Conservation (phyloP, 2,113 vertebrate species). For the Pterocles orientalis region DNA sequence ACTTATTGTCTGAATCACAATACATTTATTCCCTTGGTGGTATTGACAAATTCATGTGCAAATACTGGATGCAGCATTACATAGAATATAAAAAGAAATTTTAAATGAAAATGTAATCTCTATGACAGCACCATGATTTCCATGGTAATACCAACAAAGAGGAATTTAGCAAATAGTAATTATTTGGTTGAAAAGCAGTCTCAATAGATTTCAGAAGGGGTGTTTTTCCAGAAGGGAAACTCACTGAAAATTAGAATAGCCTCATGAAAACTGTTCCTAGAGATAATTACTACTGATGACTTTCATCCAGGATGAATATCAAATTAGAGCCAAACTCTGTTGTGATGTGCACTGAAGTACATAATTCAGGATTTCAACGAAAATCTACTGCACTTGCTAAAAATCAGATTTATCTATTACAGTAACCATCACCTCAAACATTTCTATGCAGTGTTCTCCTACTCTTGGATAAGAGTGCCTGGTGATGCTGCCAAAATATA, state of each 20-base stretch:
- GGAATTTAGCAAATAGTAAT: background rate
- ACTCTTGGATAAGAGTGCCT: background rate
- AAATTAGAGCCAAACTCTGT: background rate
- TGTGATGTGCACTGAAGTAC: background rate
- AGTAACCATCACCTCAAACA: background rate
- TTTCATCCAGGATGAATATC: background rate
- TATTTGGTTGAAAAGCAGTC: background rate
- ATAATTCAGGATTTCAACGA: background rate
- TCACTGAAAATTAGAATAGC: background rate
- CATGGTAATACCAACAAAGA: background rate
- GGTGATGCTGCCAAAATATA: background rate
- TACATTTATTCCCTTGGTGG: background rate
- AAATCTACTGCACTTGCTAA: background rate
- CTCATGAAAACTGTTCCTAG: background rate
- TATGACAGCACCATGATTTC: background rate
- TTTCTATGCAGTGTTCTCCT: background rate
- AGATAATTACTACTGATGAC: background rate
- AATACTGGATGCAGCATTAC: background rate
- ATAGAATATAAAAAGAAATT: background rate
- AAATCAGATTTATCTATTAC: background rate
- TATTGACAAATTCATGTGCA: fast-evolving
- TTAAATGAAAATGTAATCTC: background rate
- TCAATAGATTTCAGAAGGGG: background rate
- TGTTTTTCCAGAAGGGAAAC: background rate
- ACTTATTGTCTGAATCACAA: fast-evolving